Conservation (phyloP, 2,113 vertebrate genomes). For the Isichthys henryi region DNA sequence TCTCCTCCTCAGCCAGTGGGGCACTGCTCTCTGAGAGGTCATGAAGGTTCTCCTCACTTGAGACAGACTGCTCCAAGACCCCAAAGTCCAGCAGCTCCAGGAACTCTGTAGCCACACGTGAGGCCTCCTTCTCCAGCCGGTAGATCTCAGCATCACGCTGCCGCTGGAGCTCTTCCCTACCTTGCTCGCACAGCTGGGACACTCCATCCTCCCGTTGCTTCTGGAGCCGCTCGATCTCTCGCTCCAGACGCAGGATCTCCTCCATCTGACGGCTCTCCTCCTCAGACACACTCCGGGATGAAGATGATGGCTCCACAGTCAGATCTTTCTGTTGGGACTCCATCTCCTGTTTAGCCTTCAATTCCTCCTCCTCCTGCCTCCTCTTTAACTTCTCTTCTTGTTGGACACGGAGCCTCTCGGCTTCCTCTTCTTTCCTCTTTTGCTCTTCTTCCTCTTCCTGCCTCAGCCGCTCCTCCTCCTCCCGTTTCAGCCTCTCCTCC, state of each 20-base stretch:
- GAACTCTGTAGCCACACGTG: slow-evolving; percentile 76
- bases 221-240: slow-evolving; percentile 81
- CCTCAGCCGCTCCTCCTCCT: slow-evolving; percentile 50
- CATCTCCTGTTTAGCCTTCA: slow-evolving; percentile 40
- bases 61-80: slow-evolving; percentile 56
- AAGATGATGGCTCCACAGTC: slow-evolving; percentile 17
- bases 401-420: slow-evolving; percentile 44
- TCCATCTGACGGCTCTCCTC: slow-evolving; percentile 78
- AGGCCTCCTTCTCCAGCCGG: slow-evolving; percentile 78
- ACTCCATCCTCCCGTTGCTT: slow-evolving; percentile 76
- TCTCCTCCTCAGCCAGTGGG: slow-evolving; percentile 67
- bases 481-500: slow-evolving; percentile 52
- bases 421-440: slow-evolving; percentile 51
- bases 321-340: slow-evolving; percentile 1
- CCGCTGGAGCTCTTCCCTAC: slow-evolving; percentile 70
- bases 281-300: slow-evolving; percentile 46
- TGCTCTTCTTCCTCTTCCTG: slow-evolving; percentile 48
- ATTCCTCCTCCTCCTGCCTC: slow-evolving; percentile 51
- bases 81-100: slow-evolving; percentile 77
- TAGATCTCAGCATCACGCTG: slow-evolving; percentile 77
- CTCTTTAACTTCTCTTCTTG: slow-evolving; percentile 53
- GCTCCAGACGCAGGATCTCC: slow-evolving; percentile 79
- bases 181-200: slow-evolving; percentile 70
- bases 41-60: slow-evolving; percentile 51
- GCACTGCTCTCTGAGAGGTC: slow-evolving; percentile 50